Evolutionary conservation across 2,888 invertebrate species (phyloP).

Genomic region (Glomeris marginata): DNA sequence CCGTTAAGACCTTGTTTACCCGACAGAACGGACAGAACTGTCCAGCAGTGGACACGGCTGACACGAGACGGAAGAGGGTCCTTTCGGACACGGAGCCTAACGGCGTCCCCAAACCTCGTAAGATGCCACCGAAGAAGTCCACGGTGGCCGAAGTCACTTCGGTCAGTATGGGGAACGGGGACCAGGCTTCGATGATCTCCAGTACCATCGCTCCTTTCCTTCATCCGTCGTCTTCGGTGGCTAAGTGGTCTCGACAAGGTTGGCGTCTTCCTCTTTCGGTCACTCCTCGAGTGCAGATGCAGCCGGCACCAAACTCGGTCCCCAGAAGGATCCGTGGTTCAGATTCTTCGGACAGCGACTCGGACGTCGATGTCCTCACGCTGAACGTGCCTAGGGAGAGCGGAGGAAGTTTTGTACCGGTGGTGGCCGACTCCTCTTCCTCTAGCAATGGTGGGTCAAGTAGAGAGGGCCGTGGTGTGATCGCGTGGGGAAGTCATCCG

Average conservation of each 20-base stretch:
- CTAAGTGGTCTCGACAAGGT: too few relatives aligned
- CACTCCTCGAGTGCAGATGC: too few relatives aligned
- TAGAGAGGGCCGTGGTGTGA: not conserved
- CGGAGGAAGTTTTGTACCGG: not conserved
- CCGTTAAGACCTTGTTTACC: too few relatives aligned
- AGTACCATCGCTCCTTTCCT: too few relatives aligned
- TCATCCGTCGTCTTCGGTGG: too few relatives aligned
- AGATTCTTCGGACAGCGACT: conserved; percentile 9
- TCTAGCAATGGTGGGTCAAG: not conserved
- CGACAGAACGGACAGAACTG: too few relatives aligned
- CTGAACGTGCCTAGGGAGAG: conserved; percentile 1
- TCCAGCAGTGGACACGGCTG: too few relatives aligned
- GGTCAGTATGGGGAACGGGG: too few relatives aligned
- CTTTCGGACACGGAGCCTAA: conserved; percentile 5
- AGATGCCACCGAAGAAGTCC: not conserved
- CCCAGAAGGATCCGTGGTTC: not conserved
- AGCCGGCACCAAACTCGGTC: too few relatives aligned
- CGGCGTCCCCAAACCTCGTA: not conserved
- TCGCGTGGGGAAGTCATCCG: not conserved
- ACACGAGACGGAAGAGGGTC: conserved; percentile 4
- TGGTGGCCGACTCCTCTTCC: not conserved
- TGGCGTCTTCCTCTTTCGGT: too few relatives aligned
- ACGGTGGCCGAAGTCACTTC: too few relatives aligned
- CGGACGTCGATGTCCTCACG: conserved; percentile 12
- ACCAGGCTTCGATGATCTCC: too few relatives aligned